These are phyloP conservation scores for Caenorhabditis brenneri DNA, from an alignment of 1,140 invertebrate genomes.

Conservation along the genomic window DNA sequence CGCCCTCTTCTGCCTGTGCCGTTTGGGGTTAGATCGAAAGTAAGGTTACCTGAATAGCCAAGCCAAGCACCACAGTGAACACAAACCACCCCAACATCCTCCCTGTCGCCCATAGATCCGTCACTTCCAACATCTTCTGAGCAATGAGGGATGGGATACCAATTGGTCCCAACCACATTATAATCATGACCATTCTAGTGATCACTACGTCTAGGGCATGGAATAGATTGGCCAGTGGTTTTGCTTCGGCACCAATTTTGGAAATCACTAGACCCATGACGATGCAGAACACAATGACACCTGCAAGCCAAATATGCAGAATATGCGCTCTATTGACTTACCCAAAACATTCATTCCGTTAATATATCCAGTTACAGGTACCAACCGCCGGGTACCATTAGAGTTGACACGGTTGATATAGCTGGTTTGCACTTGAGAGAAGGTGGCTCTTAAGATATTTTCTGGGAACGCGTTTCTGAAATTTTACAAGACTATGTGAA, in stretches of 20 bases:
- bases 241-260: conserved; percentile 70
- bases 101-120: conserved; percentile 80
- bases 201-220: conserved; percentile 73
- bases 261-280: conserved; percentile 74
- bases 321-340: conserved; percentile 52
- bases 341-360: conserved; percentile 70
- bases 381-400: neutral
- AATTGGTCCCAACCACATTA: conserved; percentile 90
- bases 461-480: conserved; percentile 70
- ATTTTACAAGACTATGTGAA: neutral
- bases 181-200: conserved; percentile 78
- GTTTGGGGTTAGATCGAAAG: too few species aligned
- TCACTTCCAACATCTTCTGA: conserved; percentile 87
- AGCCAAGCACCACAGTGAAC: conserved; percentile 79
- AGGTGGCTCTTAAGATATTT: conserved; percentile 63
- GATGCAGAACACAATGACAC: conserved; percentile 74
- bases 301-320: conserved; percentile 58
- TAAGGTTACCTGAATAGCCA: neutral
- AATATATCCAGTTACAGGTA: conserved; percentile 48
- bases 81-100: conserved; percentile 88
- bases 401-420: neutral
- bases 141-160: conserved; percentile 88
- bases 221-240: conserved; percentile 73
- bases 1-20: too few species aligned
- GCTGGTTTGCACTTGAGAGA: conserved; percentile 63